These are phyloP conservation scores for Acyrthosiphon pisum DNA, from an alignment of 1,140 invertebrate genomes.

Conservation along the genomic window DNA sequence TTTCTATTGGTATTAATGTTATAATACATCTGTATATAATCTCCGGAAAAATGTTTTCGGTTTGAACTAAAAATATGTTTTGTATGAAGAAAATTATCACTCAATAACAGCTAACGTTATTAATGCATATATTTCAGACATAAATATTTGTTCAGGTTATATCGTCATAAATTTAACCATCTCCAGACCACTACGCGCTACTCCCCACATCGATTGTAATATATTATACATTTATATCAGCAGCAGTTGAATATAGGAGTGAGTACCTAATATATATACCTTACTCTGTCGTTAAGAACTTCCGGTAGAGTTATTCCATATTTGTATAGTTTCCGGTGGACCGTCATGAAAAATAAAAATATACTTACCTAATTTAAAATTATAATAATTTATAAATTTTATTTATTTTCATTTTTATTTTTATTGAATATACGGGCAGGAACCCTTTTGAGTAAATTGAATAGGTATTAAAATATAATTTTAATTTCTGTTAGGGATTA, in stretches of 20 bases:
- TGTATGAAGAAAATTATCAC: neutral
- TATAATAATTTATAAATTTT: neutral
- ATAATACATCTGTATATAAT: neutral
- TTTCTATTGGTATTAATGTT: neutral
- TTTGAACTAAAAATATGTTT: constrained; percentile 4
- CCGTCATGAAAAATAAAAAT: neutral
- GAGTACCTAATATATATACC: neutral
- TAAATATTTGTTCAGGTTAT: constrained; percentile 37
- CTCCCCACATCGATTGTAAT: neutral
- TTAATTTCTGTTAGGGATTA: neutral
- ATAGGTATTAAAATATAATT: too few species aligned
- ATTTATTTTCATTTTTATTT: too few species aligned
- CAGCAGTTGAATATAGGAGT: neutral
- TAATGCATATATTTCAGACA: neutral
- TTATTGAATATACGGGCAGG: too few species aligned
- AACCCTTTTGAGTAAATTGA: too few species aligned
- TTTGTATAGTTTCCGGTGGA: neutral
- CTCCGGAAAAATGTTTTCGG: neutral
- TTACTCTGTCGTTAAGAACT: neutral
- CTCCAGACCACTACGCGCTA: neutral
- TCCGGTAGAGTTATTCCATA: neutral
- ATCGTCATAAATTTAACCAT: constrained; percentile 26
- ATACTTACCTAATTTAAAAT: neutral
- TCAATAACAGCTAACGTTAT: neutral
- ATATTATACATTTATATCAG: neutral